These are phyloP conservation scores for Sesamia nonagrioides DNA, from an alignment of 1,140 invertebrate species.

Conservation along the genomic window DNA sequence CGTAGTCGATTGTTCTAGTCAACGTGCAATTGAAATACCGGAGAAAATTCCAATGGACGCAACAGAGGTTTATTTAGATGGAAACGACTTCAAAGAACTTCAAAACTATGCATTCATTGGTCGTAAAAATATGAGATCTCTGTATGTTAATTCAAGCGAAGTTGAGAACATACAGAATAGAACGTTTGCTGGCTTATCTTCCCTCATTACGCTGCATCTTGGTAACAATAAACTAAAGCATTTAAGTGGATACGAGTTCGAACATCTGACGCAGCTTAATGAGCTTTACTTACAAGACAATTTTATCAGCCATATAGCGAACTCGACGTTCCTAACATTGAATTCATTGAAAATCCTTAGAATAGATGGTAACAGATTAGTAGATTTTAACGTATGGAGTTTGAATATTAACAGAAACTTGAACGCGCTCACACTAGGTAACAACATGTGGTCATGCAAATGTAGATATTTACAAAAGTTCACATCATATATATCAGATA, in stretches of 20 bases:
- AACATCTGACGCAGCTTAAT: conserved; percentile 92
- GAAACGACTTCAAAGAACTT: conserved; percentile 94
- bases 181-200: conserved; percentile 96
- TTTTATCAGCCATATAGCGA: conserved; percentile 92
- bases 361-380: conserved; percentile 94
- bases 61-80: conserved; percentile 96
- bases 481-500: conserved; percentile 94
- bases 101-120: conserved; percentile 97
- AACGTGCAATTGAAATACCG: conserved; percentile 92
- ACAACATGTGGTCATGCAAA: conserved; percentile 96
- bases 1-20: conserved; percentile 95
- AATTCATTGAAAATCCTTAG: conserved; percentile 93
- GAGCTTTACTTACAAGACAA: conserved; percentile 97
- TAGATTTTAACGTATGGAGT: conserved; percentile 95
- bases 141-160: conserved; percentile 95
- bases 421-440: conserved; percentile 91
- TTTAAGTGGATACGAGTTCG: conserved; percentile 96
- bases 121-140: conserved; percentile 94
- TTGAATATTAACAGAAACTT: conserved; percentile 91
- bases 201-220: conserved; percentile 94
- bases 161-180: conserved; percentile 96
- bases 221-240: conserved; percentile 94
- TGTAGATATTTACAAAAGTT: conserved; percentile 96
- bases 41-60: conserved; percentile 97
- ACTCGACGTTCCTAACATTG: conserved; percentile 93